These are phyloP conservation scores for Monomorium pharaonis DNA, from an alignment of 1,140 invertebrate species.

Conservation along the genomic window DNA sequence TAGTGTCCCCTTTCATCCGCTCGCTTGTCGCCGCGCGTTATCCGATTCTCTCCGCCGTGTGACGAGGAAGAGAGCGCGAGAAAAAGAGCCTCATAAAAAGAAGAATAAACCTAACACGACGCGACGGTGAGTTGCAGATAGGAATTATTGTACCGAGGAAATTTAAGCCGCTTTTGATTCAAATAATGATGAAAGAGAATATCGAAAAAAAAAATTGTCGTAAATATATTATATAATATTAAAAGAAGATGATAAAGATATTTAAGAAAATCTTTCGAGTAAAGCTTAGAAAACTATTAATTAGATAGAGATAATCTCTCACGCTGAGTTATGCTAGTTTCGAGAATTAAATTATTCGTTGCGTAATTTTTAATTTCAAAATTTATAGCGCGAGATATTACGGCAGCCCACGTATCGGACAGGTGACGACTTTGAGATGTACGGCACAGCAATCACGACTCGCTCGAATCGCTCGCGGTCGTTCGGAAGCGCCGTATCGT, in stretches of 20 bases:
- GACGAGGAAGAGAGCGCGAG: constrained; percentile 19
- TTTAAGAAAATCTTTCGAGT: neutral
- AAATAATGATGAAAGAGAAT: neutral
- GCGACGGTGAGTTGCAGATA: constrained; percentile 10
- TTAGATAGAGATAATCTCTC: neutral
- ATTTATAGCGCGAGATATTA: constrained; percentile 20
- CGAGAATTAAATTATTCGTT: neutral
- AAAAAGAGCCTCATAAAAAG: constrained; percentile 37
- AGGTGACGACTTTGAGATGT: constrained; percentile 13
- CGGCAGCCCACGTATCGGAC: neutral
- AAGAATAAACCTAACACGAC: constrained; percentile 34
- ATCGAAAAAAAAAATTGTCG: neutral
- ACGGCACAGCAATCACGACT: constrained; percentile 32
- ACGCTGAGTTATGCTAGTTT: neutral
- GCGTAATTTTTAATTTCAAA: constrained; percentile 1
- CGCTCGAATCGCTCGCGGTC: constrained; percentile 25
- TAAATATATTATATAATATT: neutral
- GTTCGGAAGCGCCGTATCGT: constrained; percentile 48
- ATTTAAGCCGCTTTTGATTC: neutral
- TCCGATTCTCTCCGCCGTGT: constrained; percentile 51
- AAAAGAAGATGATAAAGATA: neutral
- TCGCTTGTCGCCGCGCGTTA: constrained; percentile 57
- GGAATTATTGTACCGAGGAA: constrained; percentile 31
- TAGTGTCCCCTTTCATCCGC: constrained; percentile 63
- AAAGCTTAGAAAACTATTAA: neutral